Percentiles rank a stretch among this genome's conserved stretches.
Conservation (phyloP, 2,797 vertebrate species). For the Mergus octosetaceus region DNA sequence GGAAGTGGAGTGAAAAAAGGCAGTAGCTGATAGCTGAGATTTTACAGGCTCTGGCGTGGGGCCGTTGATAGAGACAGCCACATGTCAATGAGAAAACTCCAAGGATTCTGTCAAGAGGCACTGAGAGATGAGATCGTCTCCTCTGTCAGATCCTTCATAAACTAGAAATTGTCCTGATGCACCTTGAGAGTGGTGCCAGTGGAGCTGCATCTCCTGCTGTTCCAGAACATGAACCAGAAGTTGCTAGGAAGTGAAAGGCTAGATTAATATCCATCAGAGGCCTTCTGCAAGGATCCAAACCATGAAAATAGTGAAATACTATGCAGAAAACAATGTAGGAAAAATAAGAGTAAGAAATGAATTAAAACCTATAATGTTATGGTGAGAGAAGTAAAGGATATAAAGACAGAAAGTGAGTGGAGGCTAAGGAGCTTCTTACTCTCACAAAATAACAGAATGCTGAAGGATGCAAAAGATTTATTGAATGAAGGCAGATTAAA, state of each 20-base stretch:
- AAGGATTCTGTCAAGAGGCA: background rate
- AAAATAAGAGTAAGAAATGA: background rate
- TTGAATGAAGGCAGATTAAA: background rate
- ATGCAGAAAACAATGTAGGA: background rate
- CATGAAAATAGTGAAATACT: background rate
- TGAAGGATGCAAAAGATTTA: background rate
- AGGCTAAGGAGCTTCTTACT: background rate
- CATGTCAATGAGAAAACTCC: background rate
- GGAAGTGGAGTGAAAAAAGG: background rate
- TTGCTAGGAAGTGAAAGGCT: background rate
- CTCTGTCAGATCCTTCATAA: background rate
- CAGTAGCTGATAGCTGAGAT: background rate
- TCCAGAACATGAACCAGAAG: background rate
- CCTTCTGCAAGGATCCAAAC: background rate
- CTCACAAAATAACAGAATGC: background rate
- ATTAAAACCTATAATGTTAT: fast-evolving
- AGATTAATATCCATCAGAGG: background rate
- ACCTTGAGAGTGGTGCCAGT: background rate
- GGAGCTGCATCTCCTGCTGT: background rate
- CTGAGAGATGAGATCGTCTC: background rate
- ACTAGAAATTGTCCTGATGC: background rate
- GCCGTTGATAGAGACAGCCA: background rate
- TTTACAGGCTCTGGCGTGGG: background rate
- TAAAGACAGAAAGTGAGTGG: background rate
- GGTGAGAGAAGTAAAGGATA: background rate